These are phyloP conservation scores for Eleutherodactylus coqui DNA, from an alignment of 2,797 vertebrate genomes.

Conservation along the genomic window DNA sequence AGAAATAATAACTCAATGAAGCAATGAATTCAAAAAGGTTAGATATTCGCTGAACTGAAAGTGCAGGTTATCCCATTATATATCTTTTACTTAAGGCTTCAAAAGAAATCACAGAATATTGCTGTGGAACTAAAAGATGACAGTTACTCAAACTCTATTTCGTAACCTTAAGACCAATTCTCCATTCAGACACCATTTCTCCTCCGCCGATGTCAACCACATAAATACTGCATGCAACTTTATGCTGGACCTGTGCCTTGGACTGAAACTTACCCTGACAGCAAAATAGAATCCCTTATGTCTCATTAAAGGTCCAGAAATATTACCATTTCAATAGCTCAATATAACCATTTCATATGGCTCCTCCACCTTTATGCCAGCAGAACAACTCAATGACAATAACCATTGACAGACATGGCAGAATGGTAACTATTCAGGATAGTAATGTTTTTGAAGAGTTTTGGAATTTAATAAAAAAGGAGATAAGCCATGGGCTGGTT, in stretches of 20 bases:
- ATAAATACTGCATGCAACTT: not conserved
- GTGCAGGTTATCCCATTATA: constrained; percentile 68
- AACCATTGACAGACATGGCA: not conserved
- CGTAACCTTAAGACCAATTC: constrained; percentile 54
- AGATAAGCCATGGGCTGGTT: too few relatives aligned
- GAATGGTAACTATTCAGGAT: not conserved
- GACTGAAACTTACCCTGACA: constrained; percentile 28
- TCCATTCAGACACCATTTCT: constrained; percentile 63
- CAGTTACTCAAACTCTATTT: constrained; percentile 62
- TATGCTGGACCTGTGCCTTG: constrained; percentile 28
- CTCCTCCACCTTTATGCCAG: not conserved
- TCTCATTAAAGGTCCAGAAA: not conserved
- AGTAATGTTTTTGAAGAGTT: not conserved
- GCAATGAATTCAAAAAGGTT: constrained; percentile 74
- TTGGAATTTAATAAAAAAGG: not conserved
- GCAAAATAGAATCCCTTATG: constrained; percentile 20
- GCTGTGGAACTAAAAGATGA: constrained; percentile 54
- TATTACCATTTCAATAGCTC: too few relatives aligned
- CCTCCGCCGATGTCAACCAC: constrained; percentile 48
- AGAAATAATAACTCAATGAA: constrained; percentile 77
- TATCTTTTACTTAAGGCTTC: constrained; percentile 60
- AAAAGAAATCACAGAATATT: constrained; percentile 59
- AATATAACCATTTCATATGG: not conserved
- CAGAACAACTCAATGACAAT: not conserved
- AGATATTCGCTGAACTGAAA: constrained; percentile 69